A percentile compares a stretch with the other conserved stretches of the same genome.
phyloP scores from a whole-genome alignment of 2,113 vertebrate genomes.

The Perca flavescens region DNA sequence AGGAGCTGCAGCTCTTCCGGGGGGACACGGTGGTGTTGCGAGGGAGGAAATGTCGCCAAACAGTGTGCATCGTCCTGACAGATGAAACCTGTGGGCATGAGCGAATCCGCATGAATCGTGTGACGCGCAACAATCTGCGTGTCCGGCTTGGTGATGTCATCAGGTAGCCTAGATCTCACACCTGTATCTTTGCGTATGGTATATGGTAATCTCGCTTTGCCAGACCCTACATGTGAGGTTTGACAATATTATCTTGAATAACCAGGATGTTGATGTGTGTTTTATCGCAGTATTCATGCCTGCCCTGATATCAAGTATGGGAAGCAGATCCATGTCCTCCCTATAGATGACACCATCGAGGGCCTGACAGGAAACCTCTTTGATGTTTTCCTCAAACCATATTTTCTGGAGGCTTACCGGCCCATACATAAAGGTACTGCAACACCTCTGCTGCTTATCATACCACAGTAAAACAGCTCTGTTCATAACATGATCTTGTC shows the following conservation, averaged over 20 bases:
- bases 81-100: conserved; percentile 95
- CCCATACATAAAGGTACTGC: conserved; percentile 92
- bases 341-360: conserved; percentile 95
- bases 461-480: not conserved
- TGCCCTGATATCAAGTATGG: conserved; percentile 97
- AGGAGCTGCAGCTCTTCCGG: conserved; percentile 95
- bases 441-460: not conserved
- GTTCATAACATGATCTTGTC: not conserved
- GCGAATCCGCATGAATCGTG: conserved; percentile 95
- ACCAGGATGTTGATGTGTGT: conserved; percentile 13
- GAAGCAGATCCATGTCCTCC: conserved; percentile 93
- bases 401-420: conserved; percentile 95
- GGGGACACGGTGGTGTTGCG: conserved; percentile 95
- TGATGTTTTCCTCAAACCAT: conserved; percentile 96
- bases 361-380: conserved; percentile 96
- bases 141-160: conserved; percentile 96
- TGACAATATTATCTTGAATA: not conserved
- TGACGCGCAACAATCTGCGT: conserved; percentile 95
- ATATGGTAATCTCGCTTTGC: no score
- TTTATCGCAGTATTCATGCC: conserved; percentile 90
- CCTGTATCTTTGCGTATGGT: not conserved
- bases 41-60: conserved; percentile 94
- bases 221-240: not conserved
- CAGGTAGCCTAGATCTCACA: conserved; percentile 82
- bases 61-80: conserved; percentile 94